Base-by-base conservation (phyloP, 2,797 vertebrate genomes). In the Gobionotothen gibberifrons region DNA sequence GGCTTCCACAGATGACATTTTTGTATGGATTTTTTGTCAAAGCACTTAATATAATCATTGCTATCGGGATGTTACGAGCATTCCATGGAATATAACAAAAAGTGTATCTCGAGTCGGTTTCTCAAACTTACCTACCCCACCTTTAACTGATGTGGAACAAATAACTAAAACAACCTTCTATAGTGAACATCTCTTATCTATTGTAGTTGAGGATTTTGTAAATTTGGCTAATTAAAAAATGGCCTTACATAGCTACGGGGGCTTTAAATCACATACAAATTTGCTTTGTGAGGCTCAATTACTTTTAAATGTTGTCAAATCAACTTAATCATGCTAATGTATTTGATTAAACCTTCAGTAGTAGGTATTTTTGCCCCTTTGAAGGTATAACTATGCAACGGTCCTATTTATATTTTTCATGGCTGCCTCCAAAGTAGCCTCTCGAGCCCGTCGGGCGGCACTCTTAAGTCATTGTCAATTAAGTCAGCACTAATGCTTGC, bases 391-490 rank as follows among this genome's bases (percentile, higher is more conserved):
- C 44, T 56, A 8, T 57, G 51, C 15, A 44, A 57, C 57, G 39
- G 57, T 67, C 26, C 29, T 56, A 42, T 76, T 63, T 54, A 64
- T 73, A 55, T 63, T 59, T 47, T 63, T 44, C 15, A 44, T 48
- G 29, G 15, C 46, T 49, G 14, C 72, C 29, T 66, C 29, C 51
- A 56, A 68, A 79, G 70, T 55, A 73, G 73, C 75, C 71, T 70
- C 71, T 74, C 2, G 29, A 81, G 76, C 60, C 74, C 57, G 55
- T 17, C 74, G 79, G 51, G 69, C 60, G 59, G 56, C 62, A 53
- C 61, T 79, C 78, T 79, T 75, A 74, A 79, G 76, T 85, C 76
- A 70, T 47, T 77, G 79, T 85, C 67, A 83, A 76, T 86, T 80
- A 85, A 70, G 56, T 76, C 74, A 72, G 60, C 48, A 62, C 63